These are phyloP conservation scores for Antennarius maculatus DNA, from an alignment of 2,797 vertebrate genomes.

Conservation along the genomic window DNA sequence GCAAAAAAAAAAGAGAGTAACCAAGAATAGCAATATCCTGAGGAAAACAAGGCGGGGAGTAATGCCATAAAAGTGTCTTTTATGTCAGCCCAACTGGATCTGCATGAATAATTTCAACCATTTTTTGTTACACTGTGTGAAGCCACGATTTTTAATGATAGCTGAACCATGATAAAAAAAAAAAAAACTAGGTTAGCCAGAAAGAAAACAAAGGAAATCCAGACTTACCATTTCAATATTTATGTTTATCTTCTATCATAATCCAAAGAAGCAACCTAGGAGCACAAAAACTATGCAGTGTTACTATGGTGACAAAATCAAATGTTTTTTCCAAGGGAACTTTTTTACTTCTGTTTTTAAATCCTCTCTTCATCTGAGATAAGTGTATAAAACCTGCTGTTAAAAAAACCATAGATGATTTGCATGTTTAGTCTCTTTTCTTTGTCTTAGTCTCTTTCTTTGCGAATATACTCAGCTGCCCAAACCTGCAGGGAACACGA, in stretches of 20 bases:
- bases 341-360: constrained; percentile 18
- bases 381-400: background rate
- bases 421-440: background rate
- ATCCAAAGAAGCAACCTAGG: background rate
- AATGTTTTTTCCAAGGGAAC: constrained; percentile 15
- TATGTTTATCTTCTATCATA: constrained; percentile 8
- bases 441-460: constrained; percentile 16
- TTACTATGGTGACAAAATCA: constrained; percentile 19
- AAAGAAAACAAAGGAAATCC: constrained; percentile 30
- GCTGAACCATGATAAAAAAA: constrained; percentile 28
- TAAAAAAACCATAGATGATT: constrained; percentile 21
- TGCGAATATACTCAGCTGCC: constrained; percentile 23
- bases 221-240: constrained; percentile 22
- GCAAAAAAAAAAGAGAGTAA: constrained; percentile 2
- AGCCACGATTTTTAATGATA: constrained; percentile 52
- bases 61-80: constrained; percentile 65
- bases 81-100: constrained; percentile 63
- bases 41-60: constrained; percentile 27
- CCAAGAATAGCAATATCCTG: constrained; percentile 55
- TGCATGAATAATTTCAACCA: constrained; percentile 51
- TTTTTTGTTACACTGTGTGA: constrained; percentile 40
- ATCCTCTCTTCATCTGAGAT: constrained; percentile 9
- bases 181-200: constrained; percentile 48
- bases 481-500: constrained; percentile 28
- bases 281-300: constrained; percentile 6